Conservation (phyloP, 2,888 invertebrate genomes). For the Trissolcus brochymenae region DNA sequence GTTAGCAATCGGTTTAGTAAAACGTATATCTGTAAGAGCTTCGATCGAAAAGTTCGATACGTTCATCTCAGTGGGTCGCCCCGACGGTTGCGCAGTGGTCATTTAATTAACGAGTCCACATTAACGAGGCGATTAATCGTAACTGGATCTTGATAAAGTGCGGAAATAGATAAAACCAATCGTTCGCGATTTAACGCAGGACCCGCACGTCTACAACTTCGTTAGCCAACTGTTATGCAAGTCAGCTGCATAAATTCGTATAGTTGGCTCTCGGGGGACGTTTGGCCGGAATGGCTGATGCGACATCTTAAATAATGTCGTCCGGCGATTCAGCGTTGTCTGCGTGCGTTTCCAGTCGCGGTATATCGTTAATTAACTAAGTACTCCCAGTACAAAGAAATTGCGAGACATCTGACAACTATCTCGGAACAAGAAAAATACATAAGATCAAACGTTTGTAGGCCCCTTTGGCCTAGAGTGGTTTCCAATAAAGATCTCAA, state of each 20-base stretch:
- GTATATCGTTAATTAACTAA: constrained; percentile 6
- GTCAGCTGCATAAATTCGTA: constrained; percentile 53
- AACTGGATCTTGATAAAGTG: constrained; percentile 56
- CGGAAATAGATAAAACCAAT: constrained; percentile 59
- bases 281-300: constrained; percentile 24
- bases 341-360: not conserved
- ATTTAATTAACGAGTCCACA: constrained; percentile 66
- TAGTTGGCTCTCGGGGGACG: constrained; percentile 38
- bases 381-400: too few species aligned
- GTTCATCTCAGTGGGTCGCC: constrained; percentile 47
- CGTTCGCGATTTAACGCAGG: constrained; percentile 52
- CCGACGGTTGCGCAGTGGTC: constrained; percentile 57
- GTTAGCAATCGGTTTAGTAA: constrained; percentile 45
- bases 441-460: too few species aligned
- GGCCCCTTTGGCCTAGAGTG: too few species aligned
- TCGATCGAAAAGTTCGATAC: constrained; percentile 58
- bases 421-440: not conserved
- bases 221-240: constrained; percentile 40
- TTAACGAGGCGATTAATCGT: constrained; percentile 66
- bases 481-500: too few species aligned
- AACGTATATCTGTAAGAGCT: constrained; percentile 28
- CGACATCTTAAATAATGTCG: constrained; percentile 40
- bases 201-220: constrained; percentile 55
- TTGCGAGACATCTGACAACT: too few species aligned
- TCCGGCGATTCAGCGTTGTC: constrained; percentile 16